Evolutionary conservation across 2,797 vertebrate genomes (phyloP).

Genomic region (Benthosema pterotum): DNA sequence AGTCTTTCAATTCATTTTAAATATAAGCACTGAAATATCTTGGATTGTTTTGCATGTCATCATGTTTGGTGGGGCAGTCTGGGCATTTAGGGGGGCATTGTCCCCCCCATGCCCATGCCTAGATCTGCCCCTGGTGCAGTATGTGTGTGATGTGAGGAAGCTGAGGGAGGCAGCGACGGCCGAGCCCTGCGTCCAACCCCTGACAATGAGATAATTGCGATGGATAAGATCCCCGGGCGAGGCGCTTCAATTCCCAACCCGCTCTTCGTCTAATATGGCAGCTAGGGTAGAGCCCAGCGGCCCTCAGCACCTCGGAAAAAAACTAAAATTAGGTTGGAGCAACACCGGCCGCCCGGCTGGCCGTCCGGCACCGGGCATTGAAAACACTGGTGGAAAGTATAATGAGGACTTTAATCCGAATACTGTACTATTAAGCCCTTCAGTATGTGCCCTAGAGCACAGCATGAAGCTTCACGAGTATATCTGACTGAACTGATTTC

Average conservation of each 20-base stretch:
- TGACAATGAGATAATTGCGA: constrained; percentile 73
- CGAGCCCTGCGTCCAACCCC: constrained; percentile 70
- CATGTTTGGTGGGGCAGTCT: too few species aligned
- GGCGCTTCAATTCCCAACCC: constrained; percentile 58
- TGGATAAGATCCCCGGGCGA: constrained; percentile 62
- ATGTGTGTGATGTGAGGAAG: constrained; percentile 56
- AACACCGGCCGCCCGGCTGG: constrained; percentile 57
- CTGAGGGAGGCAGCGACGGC: constrained; percentile 60
- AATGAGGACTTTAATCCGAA: constrained; percentile 45
- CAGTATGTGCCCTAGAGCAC: too few species aligned
- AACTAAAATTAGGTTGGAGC: constrained; percentile 73
- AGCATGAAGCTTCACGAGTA: too few species aligned
- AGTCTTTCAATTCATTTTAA: too few species aligned
- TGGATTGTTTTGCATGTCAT: too few species aligned
- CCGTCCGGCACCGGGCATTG: too few species aligned
- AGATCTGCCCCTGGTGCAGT: too few species aligned
- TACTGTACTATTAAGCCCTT: too few species aligned
- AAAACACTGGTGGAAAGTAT: constrained; percentile 46
- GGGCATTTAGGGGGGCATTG: too few species aligned
- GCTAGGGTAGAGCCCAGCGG: constrained; percentile 76
- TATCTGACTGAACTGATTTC: too few species aligned
- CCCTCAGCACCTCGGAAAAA: constrained; percentile 77
- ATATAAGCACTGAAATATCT: too few species aligned
- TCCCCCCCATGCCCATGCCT: too few species aligned
- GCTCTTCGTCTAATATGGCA: constrained; percentile 69